Base-by-base conservation (phyloP, 2,888 invertebrate species). In the Peribatodes rhomboidaria region DNA sequence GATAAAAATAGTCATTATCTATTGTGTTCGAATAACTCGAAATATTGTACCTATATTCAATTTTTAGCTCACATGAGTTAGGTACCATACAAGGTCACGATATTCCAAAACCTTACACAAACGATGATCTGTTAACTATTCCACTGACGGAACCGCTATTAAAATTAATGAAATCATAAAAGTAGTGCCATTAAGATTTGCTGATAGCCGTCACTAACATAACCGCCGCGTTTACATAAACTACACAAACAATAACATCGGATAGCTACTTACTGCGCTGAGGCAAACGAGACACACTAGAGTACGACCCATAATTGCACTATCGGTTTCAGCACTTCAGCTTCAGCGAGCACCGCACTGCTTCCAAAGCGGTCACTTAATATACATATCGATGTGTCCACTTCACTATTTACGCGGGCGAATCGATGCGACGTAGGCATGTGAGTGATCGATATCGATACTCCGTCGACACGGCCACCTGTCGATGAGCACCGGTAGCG, bases 221-320 rank as follows among this genome's bases (percentile, higher is more conserved):
- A 39, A 49, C 14, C 8, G 41, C 20, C 52, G 37, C 44, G 53
- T 65, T 53, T 46, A 60, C 52, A 56, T 57, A 65, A 62, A 54
- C 53, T 18, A 18, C 20, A 27, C 16, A 66, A 56, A 58, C 55
- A 65, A 65, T 56, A 56, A 61, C 37, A 56, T 31, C 8, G 46
- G 58, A 52, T 61, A 27, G 27, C 3, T 27, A 86, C 87, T 85
- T 69, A 90, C 90, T 79, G 86, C 71, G 65, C 76, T 77, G 71
- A 86, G 77, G 79, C 77, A 83, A 71, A 88, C 69, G 65, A 85
- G 69, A 67, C 77, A 82, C 67, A 77, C 70, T 65, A 83, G 72
- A 78, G 77, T 81, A 84, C 85, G 81, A 71, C 80, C 83, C 90
- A 88, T 89, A 67, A 66, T 72, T 75, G 64, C 71, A 78, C 67